Conservation (phyloP, 1,140 invertebrate species). For the Pogonus chalceus region DNA sequence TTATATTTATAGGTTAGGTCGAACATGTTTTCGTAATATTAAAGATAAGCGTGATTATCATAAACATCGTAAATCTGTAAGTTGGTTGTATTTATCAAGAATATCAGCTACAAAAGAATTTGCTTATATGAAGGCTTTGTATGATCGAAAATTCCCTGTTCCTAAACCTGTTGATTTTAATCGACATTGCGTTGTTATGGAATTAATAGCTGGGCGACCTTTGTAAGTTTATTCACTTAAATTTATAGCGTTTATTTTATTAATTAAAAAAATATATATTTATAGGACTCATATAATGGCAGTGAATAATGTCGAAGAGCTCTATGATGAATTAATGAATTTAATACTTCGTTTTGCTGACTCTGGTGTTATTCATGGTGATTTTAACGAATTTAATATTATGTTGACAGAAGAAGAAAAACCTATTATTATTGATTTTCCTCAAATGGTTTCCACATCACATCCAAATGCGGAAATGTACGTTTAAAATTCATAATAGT, state of each 20-base stretch:
- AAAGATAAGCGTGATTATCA: conserved; percentile 97
- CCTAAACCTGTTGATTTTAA: conserved; percentile 93
- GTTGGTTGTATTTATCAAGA: conserved; percentile 96
- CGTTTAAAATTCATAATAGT: conserved; percentile 27
- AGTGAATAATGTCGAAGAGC: conserved; percentile 60
- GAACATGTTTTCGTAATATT: conserved; percentile 93
- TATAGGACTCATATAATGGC: conserved; percentile 71
- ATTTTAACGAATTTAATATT: conserved; percentile 99
- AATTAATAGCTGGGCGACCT: conserved; percentile 70
- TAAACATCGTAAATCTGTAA: conserved; percentile 75
- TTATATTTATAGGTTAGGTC: conserved; percentile 59
- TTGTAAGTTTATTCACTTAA: conserved; percentile 51
- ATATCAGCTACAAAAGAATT: conserved; percentile 97
- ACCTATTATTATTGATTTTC: conserved; percentile 94
- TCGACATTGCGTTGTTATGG: conserved; percentile 95
- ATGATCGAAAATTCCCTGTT: conserved; percentile 86
- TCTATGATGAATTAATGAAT: conserved; percentile 95
- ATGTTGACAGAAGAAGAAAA: conserved; percentile 75
- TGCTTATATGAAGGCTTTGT: conserved; percentile 93
- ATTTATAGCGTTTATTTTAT: too few relatives aligned
- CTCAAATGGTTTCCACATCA: conserved; percentile 95
- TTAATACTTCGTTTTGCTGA: conserved; percentile 84
- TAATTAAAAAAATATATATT: neutral
- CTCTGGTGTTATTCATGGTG: conserved; percentile 94
- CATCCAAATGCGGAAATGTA: conserved; percentile 87